Percentiles rank a stretch among this genome's conserved stretches.
Conservation (phyloP, 2,113 vertebrate species). For the Antechinus flavipes region DNA sequence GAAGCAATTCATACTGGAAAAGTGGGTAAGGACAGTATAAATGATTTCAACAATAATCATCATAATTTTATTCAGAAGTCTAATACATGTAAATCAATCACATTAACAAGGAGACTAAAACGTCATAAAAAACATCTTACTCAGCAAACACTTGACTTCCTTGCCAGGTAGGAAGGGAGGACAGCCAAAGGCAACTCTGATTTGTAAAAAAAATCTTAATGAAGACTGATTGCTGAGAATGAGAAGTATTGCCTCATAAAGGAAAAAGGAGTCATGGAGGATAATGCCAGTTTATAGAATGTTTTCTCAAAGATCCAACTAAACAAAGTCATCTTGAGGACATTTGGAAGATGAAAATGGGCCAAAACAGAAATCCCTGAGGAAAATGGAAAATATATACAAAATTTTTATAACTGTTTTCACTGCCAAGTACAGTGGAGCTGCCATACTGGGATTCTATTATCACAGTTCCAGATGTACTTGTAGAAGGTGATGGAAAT, state of each 20-base stretch:
- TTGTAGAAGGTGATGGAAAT: background rate
- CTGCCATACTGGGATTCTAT: background rate
- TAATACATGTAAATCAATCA: background rate
- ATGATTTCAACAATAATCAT: background rate
- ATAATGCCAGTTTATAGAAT: background rate
- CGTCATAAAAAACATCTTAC: background rate
- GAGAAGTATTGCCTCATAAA: background rate
- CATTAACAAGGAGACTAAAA: background rate
- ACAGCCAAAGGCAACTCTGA: background rate
- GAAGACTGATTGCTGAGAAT: background rate
- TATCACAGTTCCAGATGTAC: background rate
- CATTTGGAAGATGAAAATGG: background rate
- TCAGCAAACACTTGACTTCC: background rate
- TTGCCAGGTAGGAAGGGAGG: background rate
- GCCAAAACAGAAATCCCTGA: background rate
- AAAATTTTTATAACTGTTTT: background rate
- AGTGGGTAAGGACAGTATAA: background rate
- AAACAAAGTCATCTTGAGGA: background rate
- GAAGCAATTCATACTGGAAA: background rate
- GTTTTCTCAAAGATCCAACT: background rate
- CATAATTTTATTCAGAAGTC: background rate
- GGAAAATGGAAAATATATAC: background rate
- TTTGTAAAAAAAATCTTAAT: background rate
- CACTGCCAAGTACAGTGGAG: background rate
- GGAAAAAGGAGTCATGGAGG: background rate